Conservation (phyloP, 2,888 invertebrate species). For the Netelia virgata region DNA sequence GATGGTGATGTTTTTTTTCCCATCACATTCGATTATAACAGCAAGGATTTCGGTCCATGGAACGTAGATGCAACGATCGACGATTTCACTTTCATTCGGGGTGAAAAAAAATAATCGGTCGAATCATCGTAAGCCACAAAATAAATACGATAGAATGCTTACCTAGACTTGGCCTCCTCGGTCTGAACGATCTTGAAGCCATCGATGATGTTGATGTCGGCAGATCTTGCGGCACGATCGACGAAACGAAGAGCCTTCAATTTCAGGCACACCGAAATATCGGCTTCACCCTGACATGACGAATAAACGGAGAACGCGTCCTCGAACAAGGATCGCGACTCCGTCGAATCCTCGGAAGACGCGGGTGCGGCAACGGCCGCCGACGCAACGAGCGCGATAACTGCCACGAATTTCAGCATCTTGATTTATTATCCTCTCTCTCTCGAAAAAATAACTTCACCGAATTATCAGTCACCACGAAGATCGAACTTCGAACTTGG, state of each 20-base stretch:
- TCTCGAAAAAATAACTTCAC: conserved; percentile 60
- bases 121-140: not conserved
- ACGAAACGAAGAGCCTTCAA: conserved; percentile 91
- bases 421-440: conserved; percentile 70
- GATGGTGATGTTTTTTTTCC: conserved; percentile 4
- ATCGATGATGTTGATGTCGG: conserved; percentile 84
- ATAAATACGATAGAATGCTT: conserved; percentile 70
- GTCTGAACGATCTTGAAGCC: conserved; percentile 86
- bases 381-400: conserved; percentile 78
- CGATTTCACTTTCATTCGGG: conserved; percentile 40
- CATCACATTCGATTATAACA: conserved; percentile 5
- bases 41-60: conserved; percentile 15
- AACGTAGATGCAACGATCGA: not conserved
- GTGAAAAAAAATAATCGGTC: too few species aligned
- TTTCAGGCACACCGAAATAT: conserved; percentile 91
- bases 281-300: conserved; percentile 88
- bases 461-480: conserved; percentile 63
- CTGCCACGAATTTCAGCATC: conserved; percentile 81
- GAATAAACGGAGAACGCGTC: conserved; percentile 82
- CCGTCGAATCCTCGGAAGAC: conserved; percentile 74
- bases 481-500: conserved; percentile 64
- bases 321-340: conserved; percentile 78
- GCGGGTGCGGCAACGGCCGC: conserved; percentile 80
- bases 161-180: conserved; percentile 83
- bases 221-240: conserved; percentile 89